Conservation (phyloP, 1,140 invertebrate genomes). For the Trichoplusia ni region DNA sequence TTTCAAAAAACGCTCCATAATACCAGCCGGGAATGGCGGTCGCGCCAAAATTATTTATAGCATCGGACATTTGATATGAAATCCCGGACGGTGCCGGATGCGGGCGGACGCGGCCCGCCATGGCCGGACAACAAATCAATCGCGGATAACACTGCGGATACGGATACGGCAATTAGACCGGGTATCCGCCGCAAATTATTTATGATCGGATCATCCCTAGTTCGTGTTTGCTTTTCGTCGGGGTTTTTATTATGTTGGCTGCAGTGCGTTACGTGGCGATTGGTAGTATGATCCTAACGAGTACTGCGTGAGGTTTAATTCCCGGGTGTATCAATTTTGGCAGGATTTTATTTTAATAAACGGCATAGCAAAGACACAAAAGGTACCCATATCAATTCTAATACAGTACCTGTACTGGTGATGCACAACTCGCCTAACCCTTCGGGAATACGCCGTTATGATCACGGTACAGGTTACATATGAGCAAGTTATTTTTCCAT, state of each 20-base stretch:
- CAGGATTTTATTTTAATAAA: too few species aligned
- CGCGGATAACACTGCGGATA: constrained; percentile 15
- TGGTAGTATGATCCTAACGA: too few species aligned
- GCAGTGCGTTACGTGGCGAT: too few species aligned
- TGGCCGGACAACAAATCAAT: constrained; percentile 19
- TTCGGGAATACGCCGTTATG: too few species aligned
- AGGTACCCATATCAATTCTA: too few species aligned
- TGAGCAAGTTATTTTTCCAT: too few species aligned
- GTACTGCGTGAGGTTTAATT: too few species aligned
- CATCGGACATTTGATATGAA: constrained; percentile 10
- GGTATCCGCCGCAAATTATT: constrained; percentile 1
- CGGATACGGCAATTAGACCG: constrained; percentile 7
- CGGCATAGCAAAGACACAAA: too few species aligned
- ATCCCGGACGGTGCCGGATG: constrained; percentile 14
- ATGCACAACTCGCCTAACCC: too few species aligned
- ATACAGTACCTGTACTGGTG: too few species aligned
- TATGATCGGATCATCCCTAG: not conserved
- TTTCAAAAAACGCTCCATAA: not conserved
- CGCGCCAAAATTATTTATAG: constrained; percentile 16
- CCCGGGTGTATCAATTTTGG: too few species aligned
- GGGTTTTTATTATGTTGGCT: not conserved
- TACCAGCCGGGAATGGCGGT: constrained; percentile 1
- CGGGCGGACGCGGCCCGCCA: not conserved
- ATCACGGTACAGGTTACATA: too few species aligned
- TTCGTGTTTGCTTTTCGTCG: not conserved